Conservation (phyloP, 2,797 vertebrate genomes). For the Fistularia commersonii region DNA sequence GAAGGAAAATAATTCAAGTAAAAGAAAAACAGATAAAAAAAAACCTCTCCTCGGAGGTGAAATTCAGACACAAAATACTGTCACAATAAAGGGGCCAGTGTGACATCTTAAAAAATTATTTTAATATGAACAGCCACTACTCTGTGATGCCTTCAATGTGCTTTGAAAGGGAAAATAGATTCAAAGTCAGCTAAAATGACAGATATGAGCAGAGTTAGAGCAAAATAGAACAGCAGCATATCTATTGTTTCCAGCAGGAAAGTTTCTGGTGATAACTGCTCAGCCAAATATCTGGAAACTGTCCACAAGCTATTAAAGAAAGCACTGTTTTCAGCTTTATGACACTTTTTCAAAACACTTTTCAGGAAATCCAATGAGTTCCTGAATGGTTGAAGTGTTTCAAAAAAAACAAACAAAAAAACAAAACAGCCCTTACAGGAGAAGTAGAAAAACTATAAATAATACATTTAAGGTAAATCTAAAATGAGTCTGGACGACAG, state of each 20-base stretch:
- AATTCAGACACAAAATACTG: background rate
- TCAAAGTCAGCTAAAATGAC: background rate
- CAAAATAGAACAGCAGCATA: too few species aligned
- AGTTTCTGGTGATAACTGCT: background rate
- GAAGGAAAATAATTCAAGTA: too few species aligned
- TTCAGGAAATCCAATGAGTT: background rate
- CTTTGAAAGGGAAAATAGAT: background rate
- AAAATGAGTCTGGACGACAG: too few species aligned
- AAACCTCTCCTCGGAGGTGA: too few species aligned
- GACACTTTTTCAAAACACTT: background rate
- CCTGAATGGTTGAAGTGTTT: too few species aligned
- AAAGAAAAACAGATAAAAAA: background rate
- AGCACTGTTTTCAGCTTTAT: background rate
- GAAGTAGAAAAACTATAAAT: too few species aligned
- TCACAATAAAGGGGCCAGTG: background rate
- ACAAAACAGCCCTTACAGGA: too few species aligned
- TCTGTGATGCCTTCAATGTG: background rate
- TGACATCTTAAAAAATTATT: background rate
- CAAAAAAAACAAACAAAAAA: too few species aligned
- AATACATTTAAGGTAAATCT: too few species aligned
- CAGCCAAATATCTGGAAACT: background rate
- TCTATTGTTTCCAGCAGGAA: background rate
- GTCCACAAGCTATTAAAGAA: too few species aligned
- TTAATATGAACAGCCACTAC: slow-evolving; percentile 1
- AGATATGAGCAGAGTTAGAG: too few species aligned